A percentile compares a stretch with the other conserved stretches of the same genome.
Conservation (phyloP, 2,888 invertebrate species). For the Aphodius granarius region DNA sequence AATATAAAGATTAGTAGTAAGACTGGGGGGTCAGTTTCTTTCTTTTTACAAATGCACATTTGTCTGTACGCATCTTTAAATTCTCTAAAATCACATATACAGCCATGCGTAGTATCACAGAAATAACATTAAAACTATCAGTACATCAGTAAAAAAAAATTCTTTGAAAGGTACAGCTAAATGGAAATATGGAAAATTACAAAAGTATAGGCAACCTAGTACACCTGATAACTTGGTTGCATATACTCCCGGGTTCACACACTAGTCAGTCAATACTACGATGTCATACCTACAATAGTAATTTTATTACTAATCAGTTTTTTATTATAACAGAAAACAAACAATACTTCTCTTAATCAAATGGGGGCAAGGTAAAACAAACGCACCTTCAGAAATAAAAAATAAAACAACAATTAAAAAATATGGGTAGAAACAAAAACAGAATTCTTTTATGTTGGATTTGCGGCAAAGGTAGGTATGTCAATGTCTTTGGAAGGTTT, state of each 20-base stretch:
- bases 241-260: slow-evolving; percentile 1
- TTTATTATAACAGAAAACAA: not conserved
- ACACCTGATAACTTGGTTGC: not conserved
- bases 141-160: slow-evolving; percentile 3
- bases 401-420: slow-evolving; percentile 8
- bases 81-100: not conserved
- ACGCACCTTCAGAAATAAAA: not conserved
- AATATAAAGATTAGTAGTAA: not conserved
- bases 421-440: not conserved
- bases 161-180: not conserved
- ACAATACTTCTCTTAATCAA: not conserved
- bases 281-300: not conserved
- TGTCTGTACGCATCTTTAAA: not conserved
- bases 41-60: not conserved
- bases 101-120: slow-evolving; percentile 10
- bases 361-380: not conserved
- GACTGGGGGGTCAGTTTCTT: not conserved
- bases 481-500: slow-evolving; percentile 19
- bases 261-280: slow-evolving; percentile 1
- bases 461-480: slow-evolving; percentile 3
- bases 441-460: slow-evolving; percentile 9
- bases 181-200: not conserved
- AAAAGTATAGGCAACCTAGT: not conserved
- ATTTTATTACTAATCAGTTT: not conserved
- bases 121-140: slow-evolving; percentile 8